Evolutionary conservation across 2,888 invertebrate genomes (phyloP), one percentile per base, ranked within the genome.

Genomic region (Sclerodermus sp.): DNA sequence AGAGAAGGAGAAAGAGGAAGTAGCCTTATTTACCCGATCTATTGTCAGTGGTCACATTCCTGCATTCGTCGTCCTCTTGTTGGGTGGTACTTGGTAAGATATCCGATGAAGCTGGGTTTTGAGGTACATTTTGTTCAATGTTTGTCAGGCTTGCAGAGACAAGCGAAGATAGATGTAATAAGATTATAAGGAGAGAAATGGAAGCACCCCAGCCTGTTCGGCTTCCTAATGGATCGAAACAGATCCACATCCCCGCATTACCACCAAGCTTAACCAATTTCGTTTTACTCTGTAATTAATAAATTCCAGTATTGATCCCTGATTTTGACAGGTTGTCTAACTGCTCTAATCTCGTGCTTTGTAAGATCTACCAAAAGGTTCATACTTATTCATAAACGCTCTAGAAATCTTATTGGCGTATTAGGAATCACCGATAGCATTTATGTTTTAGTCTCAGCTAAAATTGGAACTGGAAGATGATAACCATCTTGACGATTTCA

Each of bases 181-280:
- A 58, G 44, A 74, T 68, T 54, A 67, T 56, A 44, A 73, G 53
- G 49, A 70, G 67, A 49, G 67, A 65, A 60, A 71, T 64, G 57
- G 62, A 68, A 67, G 67, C 64, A 61, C 68, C 64, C 63, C 69
- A 71, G 75, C 72, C 75, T 61, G 69, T 66, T 67, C 70, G 76
- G 75, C 75, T 70, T 70, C 69, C 70, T 72, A 71, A 62, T 63
- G 63, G 65, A 67, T 69, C 64, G 58, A 70, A 70, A 59, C 73
- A 66, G 71, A 76, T 76, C 77, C 77, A 76, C 77, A 77, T 77
- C 71, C 76, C 77, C 75, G 76, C 77, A 77, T 77, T 68, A 77
- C 76, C 73, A 70, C 55, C 51, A 45, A 62, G 49, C 57, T 64
- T 40, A 51, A 53, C 57, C 55, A 52, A 62, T 57, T 62, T 60